Percentiles rank a stretch among this genome's conserved stretches.
phyloP scores from a whole-genome alignment of 2,797 vertebrate species.

The Pseudotriccus pelzelni region DNA sequence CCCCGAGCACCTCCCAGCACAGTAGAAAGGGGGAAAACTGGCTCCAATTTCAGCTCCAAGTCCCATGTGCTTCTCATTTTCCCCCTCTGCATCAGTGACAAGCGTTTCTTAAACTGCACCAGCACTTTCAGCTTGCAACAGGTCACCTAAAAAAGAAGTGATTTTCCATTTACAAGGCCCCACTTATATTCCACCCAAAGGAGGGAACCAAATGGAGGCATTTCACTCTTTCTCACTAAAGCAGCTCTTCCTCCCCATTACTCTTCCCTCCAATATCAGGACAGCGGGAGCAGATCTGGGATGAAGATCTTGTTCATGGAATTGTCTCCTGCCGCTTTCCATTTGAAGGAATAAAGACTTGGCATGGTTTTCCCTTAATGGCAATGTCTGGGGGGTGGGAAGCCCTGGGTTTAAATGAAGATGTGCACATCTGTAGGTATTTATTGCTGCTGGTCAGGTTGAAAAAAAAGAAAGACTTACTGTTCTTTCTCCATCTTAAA shows the following conservation, averaged over 20 bases:
- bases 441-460: neutral
- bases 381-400: neutral
- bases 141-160: neutral
- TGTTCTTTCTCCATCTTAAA: neutral
- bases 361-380: neutral
- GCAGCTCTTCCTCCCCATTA: neutral
- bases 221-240: neutral
- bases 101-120: neutral
- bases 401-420: neutral
- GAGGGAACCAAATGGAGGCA: neutral
- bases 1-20: neutral
- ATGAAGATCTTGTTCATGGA: neutral
- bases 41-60: neutral
- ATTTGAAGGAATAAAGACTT: neutral
- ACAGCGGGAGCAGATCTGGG: rapidly evolving
- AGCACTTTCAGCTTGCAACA: neutral
- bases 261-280: neutral
- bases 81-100: neutral
- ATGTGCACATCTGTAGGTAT: neutral
- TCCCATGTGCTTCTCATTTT: neutral
- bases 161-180: neutral
- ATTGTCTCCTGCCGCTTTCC: neutral
- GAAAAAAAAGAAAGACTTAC: neutral
- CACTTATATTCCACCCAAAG: neutral
- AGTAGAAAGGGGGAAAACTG: neutral